phyloP scores from a whole-genome alignment of 2,113 vertebrate genomes.

The Ammodytes dubius region DNA sequence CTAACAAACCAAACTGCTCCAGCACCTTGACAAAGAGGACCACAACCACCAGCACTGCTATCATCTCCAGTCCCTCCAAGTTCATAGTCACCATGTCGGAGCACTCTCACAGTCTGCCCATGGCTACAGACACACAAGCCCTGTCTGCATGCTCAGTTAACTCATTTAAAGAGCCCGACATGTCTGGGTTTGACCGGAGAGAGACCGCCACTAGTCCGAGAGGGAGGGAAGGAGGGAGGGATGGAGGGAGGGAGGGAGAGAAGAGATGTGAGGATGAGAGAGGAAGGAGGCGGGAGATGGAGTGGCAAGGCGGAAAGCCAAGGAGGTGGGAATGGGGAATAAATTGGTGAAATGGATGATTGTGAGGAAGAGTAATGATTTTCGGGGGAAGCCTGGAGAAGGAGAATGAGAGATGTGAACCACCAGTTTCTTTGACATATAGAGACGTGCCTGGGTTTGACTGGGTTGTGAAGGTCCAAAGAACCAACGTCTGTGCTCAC shows the following conservation, averaged over 20 bases:
- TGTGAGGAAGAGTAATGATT: not conserved
- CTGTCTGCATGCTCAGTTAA: constrained; percentile 87
- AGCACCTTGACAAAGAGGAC: constrained; percentile 97
- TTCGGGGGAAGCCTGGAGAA: not conserved
- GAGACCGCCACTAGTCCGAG: constrained; percentile 71
- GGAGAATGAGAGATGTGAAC: not conserved
- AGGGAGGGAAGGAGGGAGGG: constrained; percentile 47
- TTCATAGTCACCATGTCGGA: constrained; percentile 89
- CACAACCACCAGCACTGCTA: constrained; percentile 94
- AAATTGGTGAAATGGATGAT: not conserved
- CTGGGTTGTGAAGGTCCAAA: not conserved
- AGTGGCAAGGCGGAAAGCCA: constrained; percentile 44
- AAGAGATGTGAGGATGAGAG: constrained; percentile 31
- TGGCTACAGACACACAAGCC: constrained; percentile 81
- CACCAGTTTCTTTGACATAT: constrained; percentile 9
- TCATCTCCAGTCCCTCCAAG: constrained; percentile 99
- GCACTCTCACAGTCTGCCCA: constrained; percentile 90
- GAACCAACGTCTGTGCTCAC: not conserved
- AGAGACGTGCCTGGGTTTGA: not conserved
- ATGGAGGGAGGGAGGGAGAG: constrained; percentile 27
- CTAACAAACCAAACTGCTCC: constrained; percentile 98
- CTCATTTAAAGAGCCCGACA: constrained; percentile 83
- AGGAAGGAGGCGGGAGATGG: constrained; percentile 4
- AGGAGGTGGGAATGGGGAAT: constrained; percentile 29
- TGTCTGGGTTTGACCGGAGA: constrained; percentile 67